Evolutionary conservation across 2,888 invertebrate species (phyloP).

Genomic region (Sturmia bella): DNA sequence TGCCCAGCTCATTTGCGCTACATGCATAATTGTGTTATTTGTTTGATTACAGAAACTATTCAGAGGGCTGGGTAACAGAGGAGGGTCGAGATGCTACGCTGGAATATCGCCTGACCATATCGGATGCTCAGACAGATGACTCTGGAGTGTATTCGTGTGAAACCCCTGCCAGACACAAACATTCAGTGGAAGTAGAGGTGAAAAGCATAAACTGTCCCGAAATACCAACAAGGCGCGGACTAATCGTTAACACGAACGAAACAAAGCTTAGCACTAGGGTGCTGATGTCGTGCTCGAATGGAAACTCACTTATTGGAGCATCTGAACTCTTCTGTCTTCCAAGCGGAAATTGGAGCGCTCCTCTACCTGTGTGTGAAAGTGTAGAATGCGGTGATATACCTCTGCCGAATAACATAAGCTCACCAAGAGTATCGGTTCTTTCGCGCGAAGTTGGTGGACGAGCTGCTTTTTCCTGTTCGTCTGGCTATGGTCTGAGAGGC

Average conservation of each 20-base stretch:
- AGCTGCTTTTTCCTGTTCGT: conserved; percentile 90
- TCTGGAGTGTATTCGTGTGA: conserved; percentile 92
- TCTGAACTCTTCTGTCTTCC: conserved; percentile 89
- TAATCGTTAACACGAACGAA: conserved; percentile 87
- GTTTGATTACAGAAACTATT: conserved; percentile 84
- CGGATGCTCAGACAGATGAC: conserved; percentile 91
- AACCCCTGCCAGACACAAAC: conserved; percentile 91
- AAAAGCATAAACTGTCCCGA: conserved; percentile 91
- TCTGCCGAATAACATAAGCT: conserved; percentile 83
- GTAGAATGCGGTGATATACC: conserved; percentile 91
- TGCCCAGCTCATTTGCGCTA: background rate
- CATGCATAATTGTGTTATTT: background rate
- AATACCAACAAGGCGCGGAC: conserved; percentile 87
- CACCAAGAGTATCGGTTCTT: conserved; percentile 87
- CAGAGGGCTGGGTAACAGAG: conserved; percentile 90
- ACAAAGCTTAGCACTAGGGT: conserved; percentile 89
- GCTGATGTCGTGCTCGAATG: conserved; percentile 89
- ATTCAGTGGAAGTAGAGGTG: conserved; percentile 90
- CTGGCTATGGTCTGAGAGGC: conserved; percentile 89
- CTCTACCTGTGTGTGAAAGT: conserved; percentile 92
- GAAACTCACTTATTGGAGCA: conserved; percentile 90
- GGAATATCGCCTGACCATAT: conserved; percentile 91
- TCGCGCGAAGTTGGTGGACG: conserved; percentile 91
- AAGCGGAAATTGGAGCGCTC: conserved; percentile 93
- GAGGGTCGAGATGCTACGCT: conserved; percentile 90